Evolutionary conservation across 92 coral and sea anemone genomes (phyloP).

Genomic region (Umimayanthus kanabou): DNA sequence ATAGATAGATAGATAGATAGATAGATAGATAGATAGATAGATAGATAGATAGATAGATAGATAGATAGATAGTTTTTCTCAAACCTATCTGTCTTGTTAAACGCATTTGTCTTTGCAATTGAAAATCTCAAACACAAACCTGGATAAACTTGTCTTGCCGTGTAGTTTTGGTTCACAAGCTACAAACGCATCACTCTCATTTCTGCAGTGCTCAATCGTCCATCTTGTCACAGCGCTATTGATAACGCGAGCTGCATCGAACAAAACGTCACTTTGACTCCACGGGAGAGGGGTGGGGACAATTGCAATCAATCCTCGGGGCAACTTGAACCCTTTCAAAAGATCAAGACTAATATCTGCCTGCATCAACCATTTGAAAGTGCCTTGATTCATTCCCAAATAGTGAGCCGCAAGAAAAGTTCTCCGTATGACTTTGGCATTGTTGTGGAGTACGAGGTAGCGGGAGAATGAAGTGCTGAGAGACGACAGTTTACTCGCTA

Average conservation of each 20-base stretch:
- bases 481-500: background rate
- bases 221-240: slow-evolving; percentile 29
- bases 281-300: slow-evolving; percentile 7
- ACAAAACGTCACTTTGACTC: slow-evolving; percentile 4
- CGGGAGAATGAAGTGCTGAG: slow-evolving; percentile 33
- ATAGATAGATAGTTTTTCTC: too few species aligned
- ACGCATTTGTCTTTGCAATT: background rate
- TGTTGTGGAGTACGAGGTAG: slow-evolving; percentile 32
- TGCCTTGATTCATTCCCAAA: slow-evolving; percentile 24
- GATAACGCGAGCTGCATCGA: slow-evolving; percentile 31
- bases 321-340: slow-evolving; percentile 12
- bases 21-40: too few species aligned
- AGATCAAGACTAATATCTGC: slow-evolving; percentile 8
- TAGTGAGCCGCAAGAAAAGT: slow-evolving; percentile 16
- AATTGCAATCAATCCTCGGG: slow-evolving; percentile 27
- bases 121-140: slow-evolving; percentile 15
- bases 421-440: slow-evolving; percentile 7
- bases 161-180: background rate
- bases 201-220: background rate
- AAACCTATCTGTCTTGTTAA: background rate
- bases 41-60: too few species aligned
- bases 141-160: background rate
- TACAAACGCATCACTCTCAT: background rate
- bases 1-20: too few species aligned
- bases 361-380: slow-evolving; percentile 35